Evolutionary conservation across 1,140 invertebrate genomes (phyloP), one percentile per base, ranked within the genome.

Genomic region (Caenorhabditis brenneri): DNA sequence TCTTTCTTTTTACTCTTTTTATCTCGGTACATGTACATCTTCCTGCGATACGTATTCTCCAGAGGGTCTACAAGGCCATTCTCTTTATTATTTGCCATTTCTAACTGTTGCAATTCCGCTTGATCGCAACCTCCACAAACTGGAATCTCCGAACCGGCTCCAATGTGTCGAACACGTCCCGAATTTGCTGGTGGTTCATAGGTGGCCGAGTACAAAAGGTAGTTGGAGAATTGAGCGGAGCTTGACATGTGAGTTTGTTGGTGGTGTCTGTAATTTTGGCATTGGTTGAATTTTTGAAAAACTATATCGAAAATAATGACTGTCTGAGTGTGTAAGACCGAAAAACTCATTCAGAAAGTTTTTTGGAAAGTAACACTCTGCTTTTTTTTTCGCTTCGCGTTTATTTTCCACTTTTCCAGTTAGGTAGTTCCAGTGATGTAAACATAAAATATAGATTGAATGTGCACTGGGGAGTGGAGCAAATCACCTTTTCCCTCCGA

Each of bases 331-430:
- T 65, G 10, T 36, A 65, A 65, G 58, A 65, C 58, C 58, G n/a
- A 36, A 7, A 65, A 65, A 36, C 7, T 7, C 29, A 65, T 65
- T 33, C 3, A n/a, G 24, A 36, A 33, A 36, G 24, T 9, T 29
- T 58, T n/a, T 36, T 65, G 58, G 58, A 65, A 65, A 65, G 58
- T 65, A 65, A 65, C 58, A 65, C 58, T 65, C 58, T 65, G 58
- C 58, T 65, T 65, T 65, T 65, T 51, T 9, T 3, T 65, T 65
- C 58, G 58, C 58, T 65, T 65, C 58, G 58, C 58, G 9, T 65
- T 65, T 65, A 65, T 65, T 19, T 65, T 65, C 58, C 58, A 65
- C 58, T n/a, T 51, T n/a, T 16, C 10, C 10, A 46, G 10, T 16
- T 9, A 46, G 10, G 42, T 12, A 46, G 16, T 12, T 12, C 16